Conservation (phyloP, 64 coral and sea anemone species). For the Montipora efflorescens region DNA sequence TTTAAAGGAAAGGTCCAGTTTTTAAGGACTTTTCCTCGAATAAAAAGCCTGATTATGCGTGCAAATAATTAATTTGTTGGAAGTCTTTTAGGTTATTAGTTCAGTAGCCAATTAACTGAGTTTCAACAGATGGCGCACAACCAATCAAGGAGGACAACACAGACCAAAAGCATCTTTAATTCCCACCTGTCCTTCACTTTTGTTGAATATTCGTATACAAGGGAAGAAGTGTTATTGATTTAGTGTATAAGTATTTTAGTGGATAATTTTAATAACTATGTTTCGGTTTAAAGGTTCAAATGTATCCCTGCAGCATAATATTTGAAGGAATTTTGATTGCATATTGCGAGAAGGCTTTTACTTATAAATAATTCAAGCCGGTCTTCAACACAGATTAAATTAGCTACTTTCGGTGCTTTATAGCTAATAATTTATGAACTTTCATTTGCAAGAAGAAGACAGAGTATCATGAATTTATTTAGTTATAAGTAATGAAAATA, state of each 20-base stretch:
- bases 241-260: background rate
- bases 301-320: background rate
- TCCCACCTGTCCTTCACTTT: conserved; percentile 27
- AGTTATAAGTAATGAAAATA: conserved; percentile 5
- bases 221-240: background rate
- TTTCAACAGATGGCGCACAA: background rate
- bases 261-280: background rate
- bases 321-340: background rate
- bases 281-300: background rate
- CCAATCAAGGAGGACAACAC: conserved; percentile 33
- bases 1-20: background rate
- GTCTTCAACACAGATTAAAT: conserved; percentile 19
- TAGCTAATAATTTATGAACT: conserved; percentile 54
- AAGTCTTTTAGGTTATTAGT: conserved; percentile 42
- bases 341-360: background rate
- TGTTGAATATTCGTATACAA: background rate
- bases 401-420: conserved; percentile 40
- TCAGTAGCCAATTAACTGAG: conserved; percentile 26
- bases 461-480: conserved; percentile 17
- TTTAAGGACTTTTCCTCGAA: conserved; percentile 8
- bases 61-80: conserved; percentile 38
- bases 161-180: conserved; percentile 6
- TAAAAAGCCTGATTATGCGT: background rate
- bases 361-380: conserved; percentile 32
- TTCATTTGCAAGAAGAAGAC: conserved; percentile 16